Percentiles rank a stretch among this genome's conserved stretches.
These are phyloP conservation scores for Heliconius charithonia DNA, from an alignment of 2,888 invertebrate genomes.

Conservation along the genomic window DNA sequence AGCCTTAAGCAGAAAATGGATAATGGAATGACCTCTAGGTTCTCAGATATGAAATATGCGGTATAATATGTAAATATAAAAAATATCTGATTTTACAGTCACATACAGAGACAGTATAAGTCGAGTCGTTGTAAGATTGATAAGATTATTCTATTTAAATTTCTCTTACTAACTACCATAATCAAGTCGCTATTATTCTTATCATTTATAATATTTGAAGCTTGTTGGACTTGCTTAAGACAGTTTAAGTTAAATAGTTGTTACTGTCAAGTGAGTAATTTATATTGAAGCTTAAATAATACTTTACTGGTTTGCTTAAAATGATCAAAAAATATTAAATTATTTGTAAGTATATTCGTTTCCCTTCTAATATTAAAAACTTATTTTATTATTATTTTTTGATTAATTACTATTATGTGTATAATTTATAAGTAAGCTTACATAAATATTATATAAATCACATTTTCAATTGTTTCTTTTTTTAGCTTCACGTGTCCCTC, in stretches of 20 bases:
- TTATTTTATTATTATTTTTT: no score
- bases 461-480: no score
- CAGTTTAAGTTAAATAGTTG: background rate
- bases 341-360: no score
- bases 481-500: no score
- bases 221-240: slow-evolving; percentile 1
- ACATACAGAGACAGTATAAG: background rate
- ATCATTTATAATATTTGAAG: slow-evolving; percentile 16
- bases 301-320: background rate
- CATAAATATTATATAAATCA: no score
- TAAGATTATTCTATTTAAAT: background rate
- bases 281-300: background rate
- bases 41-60: no score
- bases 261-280: background rate
- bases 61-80: background rate
- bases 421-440: no score
- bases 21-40: no score
- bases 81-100: background rate
- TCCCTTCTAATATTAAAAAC: no score
- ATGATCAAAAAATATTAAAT: background rate
- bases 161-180: background rate
- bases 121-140: background rate
- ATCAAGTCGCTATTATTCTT: slow-evolving; percentile 13
- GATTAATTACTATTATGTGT: no score
- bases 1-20: no score